Base-by-base conservation (phyloP, 2,113 vertebrate species). In the Carollia perspicillata region DNA sequence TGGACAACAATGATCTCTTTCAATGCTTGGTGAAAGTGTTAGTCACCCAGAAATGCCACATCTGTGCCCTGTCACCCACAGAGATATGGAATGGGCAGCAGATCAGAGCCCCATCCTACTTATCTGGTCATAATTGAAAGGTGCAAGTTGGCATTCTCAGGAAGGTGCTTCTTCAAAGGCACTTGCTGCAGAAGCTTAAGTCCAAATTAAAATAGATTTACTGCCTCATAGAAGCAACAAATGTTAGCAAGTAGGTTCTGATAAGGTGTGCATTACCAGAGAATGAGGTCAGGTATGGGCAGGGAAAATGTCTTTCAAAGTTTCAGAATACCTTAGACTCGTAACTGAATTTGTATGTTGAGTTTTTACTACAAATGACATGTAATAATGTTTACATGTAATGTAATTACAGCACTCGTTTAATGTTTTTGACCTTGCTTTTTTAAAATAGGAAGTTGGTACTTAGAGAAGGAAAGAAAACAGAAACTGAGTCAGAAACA, bases 121-220 rank as follows among this genome's bases (percentile, higher is more conserved):
- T 97, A 97, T 90, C 35, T 97, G n/a, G 63, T 7, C 14, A 0
- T 92, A 92, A 89, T 97, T 83, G 89, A 89, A 98, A 94, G 83
- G 77, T 96, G 95, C 97, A 89, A 90, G 49, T 53, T 66, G 75
- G n/a, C 81, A 63, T 97, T 94, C 84, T 88, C 94, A 84, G 91
- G 65, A 86, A 97, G 84, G n/a, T 58, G 89, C 87, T 95, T 97
- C 92, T 97, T 97, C 93, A 97, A 97, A 97, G 93, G 91, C 75
- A 93, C 90, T 97, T 93, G 65, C 94, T 85, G 71, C 78, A 97
- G 89, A 97, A 92, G 89, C 77, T 77, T 93, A 90, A 53, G 77
- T 86, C 94, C 93, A 96, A 90, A 97, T 98, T 97, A 96, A 95
- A 17, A 11, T 95, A 96, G 20, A 16, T 97, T 97, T 78, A 72